These are phyloP conservation scores for Eugnorisma glareosa DNA, from an alignment of 2,888 invertebrate species.

Conservation along the genomic window DNA sequence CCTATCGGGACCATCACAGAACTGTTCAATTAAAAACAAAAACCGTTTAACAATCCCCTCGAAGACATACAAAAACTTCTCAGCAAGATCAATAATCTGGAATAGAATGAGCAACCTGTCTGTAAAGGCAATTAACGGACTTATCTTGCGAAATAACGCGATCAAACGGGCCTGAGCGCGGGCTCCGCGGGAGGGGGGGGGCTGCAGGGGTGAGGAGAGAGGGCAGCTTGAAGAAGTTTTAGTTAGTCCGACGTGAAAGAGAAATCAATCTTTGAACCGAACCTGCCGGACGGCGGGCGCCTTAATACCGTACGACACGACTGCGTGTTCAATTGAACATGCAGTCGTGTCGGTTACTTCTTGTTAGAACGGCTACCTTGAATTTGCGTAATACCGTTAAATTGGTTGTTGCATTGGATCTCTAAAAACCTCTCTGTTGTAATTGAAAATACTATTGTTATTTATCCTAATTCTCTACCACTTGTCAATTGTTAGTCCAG, in stretches of 20 bases:
- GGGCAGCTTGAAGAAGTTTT: conserved; percentile 73
- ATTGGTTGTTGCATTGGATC: background rate
- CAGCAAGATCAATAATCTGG: conserved; percentile 83
- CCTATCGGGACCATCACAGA: conserved; percentile 62
- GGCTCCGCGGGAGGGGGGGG: conserved; percentile 39
- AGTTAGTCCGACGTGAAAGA: conserved; percentile 81
- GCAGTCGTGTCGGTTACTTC: background rate
- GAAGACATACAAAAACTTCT: conserved; percentile 87
- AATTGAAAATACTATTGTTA: background rate
- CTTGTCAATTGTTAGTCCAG: background rate
- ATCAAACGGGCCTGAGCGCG: conserved; percentile 76
- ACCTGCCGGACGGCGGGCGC: conserved; percentile 73
- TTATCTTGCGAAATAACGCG: conserved; percentile 86
- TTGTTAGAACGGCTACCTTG: background rate
- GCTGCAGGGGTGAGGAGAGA: conserved; percentile 51
- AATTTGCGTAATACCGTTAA: background rate
- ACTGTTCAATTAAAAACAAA: conserved; percentile 81
- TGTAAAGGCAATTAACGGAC: conserved; percentile 87
- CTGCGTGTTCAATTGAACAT: background rate
- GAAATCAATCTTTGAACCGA: conserved; percentile 87
- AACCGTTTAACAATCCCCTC: conserved; percentile 81
- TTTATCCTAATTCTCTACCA: background rate
- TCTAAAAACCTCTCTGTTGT: background rate
- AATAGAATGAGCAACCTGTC: conserved; percentile 85
- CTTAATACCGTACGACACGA: conserved; percentile 74